These are phyloP conservation scores for Coleophora deauratella DNA, from an alignment of 2,888 invertebrate genomes.

Conservation along the genomic window DNA sequence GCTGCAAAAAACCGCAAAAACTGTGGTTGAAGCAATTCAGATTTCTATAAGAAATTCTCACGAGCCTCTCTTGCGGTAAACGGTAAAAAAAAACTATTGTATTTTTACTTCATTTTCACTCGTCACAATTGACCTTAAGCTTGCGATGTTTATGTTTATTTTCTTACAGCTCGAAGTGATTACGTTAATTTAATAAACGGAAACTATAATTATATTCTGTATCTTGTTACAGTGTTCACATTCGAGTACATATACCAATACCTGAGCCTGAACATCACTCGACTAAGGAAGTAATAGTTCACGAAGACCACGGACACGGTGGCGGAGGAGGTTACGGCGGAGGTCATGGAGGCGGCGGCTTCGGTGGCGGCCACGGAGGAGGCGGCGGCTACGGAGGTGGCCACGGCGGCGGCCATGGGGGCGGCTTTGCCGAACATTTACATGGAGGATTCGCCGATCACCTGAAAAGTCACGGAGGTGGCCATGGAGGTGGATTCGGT, in stretches of 20 bases:
- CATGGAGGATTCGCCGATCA: conserved; percentile 48
- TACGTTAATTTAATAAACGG: neutral
- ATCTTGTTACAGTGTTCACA: conserved; percentile 68
- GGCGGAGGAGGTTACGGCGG: conserved; percentile 20
- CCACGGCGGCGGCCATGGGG: conserved; percentile 26
- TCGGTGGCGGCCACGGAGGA: conserved; percentile 19
- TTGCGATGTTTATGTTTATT: conserved; percentile 32
- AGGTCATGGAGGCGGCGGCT: conserved; percentile 30
- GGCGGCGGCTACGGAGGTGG: conserved; percentile 20
- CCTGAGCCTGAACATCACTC: conserved; percentile 61
- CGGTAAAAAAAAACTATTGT: conserved; percentile 63
- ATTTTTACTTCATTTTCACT: conserved; percentile 48
- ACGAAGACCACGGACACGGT: conserved; percentile 38
- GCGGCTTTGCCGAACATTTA: conserved; percentile 34
- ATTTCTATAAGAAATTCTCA: conserved; percentile 63
- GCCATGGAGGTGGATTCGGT: conserved; percentile 17
- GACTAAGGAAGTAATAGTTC: conserved; percentile 59
- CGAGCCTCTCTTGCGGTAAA: conserved; percentile 58
- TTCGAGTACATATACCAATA: conserved; percentile 72
- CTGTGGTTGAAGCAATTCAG: conserved; percentile 47
- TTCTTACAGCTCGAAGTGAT: too few relatives aligned
- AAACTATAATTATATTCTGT: too few relatives aligned
- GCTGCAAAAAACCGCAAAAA: conserved; percentile 43
- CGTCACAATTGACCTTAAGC: conserved; percentile 36
- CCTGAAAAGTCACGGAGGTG: conserved; percentile 27